Evolutionary conservation across 2,888 invertebrate genomes (phyloP).

Genomic region (Trachelus iudaicus): DNA sequence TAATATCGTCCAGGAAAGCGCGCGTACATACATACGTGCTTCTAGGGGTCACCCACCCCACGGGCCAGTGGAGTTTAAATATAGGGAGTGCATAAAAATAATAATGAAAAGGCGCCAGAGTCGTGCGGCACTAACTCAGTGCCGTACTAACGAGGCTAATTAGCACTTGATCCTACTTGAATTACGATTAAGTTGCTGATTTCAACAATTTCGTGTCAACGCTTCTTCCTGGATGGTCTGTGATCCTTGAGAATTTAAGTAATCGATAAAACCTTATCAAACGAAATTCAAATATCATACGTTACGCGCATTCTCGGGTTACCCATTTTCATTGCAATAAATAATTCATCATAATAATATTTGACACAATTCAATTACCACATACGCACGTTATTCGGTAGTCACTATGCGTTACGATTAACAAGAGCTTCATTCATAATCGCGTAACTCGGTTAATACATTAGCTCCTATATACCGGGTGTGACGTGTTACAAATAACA

Average conservation of each 20-base stretch:
- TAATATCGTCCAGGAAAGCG: background rate
- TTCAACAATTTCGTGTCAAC: background rate
- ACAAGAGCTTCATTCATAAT: slow-evolving; percentile 43
- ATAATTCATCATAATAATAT: background rate
- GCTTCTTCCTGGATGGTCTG: background rate
- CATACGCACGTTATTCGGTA: background rate
- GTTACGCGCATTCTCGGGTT: background rate
- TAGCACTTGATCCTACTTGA: slow-evolving; percentile 55
- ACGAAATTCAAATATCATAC: background rate
- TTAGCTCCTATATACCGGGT: background rate
- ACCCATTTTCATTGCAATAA: background rate
- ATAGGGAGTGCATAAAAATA: slow-evolving; percentile 23
- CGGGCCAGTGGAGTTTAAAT: background rate
- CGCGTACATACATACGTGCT: background rate
- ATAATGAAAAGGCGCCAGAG: slow-evolving; percentile 45
- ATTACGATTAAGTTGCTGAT: slow-evolving; percentile 46
- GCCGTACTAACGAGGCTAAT: slow-evolving; percentile 50
- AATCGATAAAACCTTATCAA: background rate
- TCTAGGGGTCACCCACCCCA: background rate
- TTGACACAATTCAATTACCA: background rate
- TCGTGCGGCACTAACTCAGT: slow-evolving; percentile 27
- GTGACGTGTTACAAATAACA: background rate
- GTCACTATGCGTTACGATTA: background rate
- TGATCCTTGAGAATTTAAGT: background rate
- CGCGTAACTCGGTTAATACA: slow-evolving; percentile 39